A percentile compares a stretch with the other conserved stretches of the same genome.
Conservation (phyloP, 2,797 vertebrate species). For the Chromobotia macracanthus region DNA sequence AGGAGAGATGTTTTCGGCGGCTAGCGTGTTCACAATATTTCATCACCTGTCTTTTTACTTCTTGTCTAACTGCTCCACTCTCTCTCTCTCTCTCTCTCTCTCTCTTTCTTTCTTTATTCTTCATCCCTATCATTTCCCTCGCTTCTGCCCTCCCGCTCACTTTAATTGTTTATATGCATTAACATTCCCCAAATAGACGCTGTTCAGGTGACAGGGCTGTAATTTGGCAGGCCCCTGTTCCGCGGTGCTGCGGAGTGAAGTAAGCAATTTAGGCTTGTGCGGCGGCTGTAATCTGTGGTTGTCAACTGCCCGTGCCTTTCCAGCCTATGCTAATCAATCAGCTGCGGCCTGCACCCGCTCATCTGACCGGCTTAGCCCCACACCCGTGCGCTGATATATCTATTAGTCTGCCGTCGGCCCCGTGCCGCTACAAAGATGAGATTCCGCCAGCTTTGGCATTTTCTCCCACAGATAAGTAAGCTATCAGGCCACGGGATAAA, state of each 20-base stretch:
- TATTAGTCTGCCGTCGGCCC: slow-evolving; percentile 92
- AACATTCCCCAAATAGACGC: slow-evolving; percentile 94
- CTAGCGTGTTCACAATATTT: slow-evolving; percentile 13
- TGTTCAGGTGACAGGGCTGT: slow-evolving; percentile 95
- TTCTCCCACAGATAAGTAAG: slow-evolving; percentile 90
- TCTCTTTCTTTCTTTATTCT: too few species aligned
- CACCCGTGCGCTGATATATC: slow-evolving; percentile 96
- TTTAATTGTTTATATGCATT: slow-evolving; percentile 98
- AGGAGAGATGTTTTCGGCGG: slow-evolving; percentile 1
- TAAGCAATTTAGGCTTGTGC: slow-evolving; percentile 90
- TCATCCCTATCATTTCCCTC: slow-evolving; percentile 62
- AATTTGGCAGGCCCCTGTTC: slow-evolving; percentile 90
- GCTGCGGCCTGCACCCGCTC: slow-evolving; percentile 88
- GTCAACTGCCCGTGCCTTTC: slow-evolving; percentile 88
- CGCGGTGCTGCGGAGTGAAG: slow-evolving; percentile 80
- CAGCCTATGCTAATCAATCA: slow-evolving; percentile 96
- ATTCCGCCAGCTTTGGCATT: slow-evolving; percentile 89
- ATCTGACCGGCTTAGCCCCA: slow-evolving; percentile 93
- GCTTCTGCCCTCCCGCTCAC: slow-evolving; percentile 73
- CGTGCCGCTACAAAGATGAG: slow-evolving; percentile 84
- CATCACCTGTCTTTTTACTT: slow-evolving; percentile 32
- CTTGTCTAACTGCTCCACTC: slow-evolving; percentile 35
- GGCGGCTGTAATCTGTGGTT: slow-evolving; percentile 92
- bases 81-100: slow-evolving; percentile 17
- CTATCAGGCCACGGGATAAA: slow-evolving; percentile 96